Percentiles rank a stretch among this genome's conserved stretches.
These are phyloP conservation scores for Eristalis pertinax DNA, from an alignment of 2,888 invertebrate genomes.

Conservation along the genomic window DNA sequence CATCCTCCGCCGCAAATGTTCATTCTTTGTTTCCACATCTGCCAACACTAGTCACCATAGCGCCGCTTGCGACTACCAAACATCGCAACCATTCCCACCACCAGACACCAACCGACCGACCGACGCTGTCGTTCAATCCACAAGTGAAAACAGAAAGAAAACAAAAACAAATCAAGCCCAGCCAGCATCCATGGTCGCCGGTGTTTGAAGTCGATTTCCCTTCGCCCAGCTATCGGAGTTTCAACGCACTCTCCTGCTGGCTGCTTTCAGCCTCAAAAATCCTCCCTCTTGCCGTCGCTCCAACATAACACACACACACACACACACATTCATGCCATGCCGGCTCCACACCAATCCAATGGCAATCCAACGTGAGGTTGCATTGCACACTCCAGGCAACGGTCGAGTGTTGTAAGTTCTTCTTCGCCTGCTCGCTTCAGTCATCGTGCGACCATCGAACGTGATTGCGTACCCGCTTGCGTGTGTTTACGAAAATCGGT, in stretches of 20 bases:
- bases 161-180: not conserved
- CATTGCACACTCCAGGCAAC: conserved; percentile 18
- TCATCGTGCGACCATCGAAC: conserved; percentile 60
- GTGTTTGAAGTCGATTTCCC: conserved; percentile 24
- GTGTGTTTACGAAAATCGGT: not conserved
- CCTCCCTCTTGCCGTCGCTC: not conserved
- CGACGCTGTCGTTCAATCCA: conserved; percentile 1
- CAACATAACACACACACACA: not conserved
- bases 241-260: conserved; percentile 24
- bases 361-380: conserved; percentile 8
- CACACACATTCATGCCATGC: not conserved
- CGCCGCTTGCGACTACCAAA: not conserved
- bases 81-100: not conserved
- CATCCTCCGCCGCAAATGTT: not conserved
- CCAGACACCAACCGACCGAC: not conserved
- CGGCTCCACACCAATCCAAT: too few relatives aligned
- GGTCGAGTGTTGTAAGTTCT: conserved; percentile 5
- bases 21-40: not conserved
- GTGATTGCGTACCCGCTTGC: conserved; percentile 31
- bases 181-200: conserved; percentile 25
- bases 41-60: not conserved
- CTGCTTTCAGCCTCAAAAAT: not conserved
- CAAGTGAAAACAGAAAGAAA: conserved; percentile 6
- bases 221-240: conserved; percentile 43
- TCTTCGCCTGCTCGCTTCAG: conserved; percentile 20